Percentiles rank a stretch among this genome's conserved stretches.
phyloP scores from a whole-genome alignment of 2,888 invertebrate species.

The Drosophila kokeensis region DNA sequence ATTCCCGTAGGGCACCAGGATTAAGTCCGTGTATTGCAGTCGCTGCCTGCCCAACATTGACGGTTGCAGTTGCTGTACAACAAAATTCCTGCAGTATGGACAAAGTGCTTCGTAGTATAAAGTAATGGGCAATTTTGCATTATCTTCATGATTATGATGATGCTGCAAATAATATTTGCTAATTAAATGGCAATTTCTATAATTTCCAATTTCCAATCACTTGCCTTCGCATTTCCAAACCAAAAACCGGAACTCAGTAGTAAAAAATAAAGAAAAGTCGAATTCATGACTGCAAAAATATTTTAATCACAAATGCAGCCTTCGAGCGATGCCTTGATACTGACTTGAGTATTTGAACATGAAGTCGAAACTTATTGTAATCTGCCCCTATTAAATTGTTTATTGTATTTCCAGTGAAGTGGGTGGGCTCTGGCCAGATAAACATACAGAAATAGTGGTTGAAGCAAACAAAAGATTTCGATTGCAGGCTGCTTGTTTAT shows the following conservation, averaged over 20 bases:
- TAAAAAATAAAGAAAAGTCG: background rate
- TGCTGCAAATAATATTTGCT: slow-evolving; percentile 30
- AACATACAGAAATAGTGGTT: background rate
- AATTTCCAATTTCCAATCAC: background rate
- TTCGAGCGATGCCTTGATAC: slow-evolving; percentile 23
- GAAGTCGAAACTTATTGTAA: slow-evolving; percentile 12
- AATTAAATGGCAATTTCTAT: background rate
- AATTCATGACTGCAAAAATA: slow-evolving; percentile 21
- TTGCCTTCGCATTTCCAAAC: slow-evolving; percentile 23
- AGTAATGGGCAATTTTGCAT: slow-evolving; percentile 51
- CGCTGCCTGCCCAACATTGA: slow-evolving; percentile 57
- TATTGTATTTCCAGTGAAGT: slow-evolving; percentile 24
- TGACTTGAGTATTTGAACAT: slow-evolving; percentile 25
- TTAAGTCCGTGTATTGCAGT: slow-evolving; percentile 57
- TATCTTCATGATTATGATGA: background rate
- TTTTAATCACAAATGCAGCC: slow-evolving; percentile 4
- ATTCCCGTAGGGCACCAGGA: slow-evolving; percentile 76
- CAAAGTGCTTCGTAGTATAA: slow-evolving; percentile 78
- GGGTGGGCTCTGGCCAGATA: background rate
- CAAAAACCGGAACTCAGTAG: slow-evolving; percentile 12
- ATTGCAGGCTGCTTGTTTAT: background rate
- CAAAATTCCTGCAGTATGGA: slow-evolving; percentile 67
- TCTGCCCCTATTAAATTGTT: slow-evolving; percentile 9
- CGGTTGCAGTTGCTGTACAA: slow-evolving; percentile 57
- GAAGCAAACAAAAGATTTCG: background rate